Conservation (phyloP, 2,888 invertebrate genomes). For the Malthinus seriepunctatus region DNA sequence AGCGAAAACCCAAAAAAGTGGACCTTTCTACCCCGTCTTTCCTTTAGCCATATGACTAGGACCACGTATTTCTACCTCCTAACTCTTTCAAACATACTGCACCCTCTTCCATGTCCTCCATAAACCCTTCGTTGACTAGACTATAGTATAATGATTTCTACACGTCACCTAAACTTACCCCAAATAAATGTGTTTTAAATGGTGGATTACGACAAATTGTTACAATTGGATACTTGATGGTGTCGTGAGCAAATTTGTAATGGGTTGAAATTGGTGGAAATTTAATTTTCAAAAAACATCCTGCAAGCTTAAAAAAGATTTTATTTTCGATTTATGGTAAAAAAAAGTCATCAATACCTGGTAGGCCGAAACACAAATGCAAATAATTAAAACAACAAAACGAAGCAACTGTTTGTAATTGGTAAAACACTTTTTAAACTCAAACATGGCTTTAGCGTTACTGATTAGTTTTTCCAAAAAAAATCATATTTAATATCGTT, state of each 20-base stretch:
- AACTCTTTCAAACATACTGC: too few species aligned
- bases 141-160: too few species aligned
- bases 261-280: conserved; percentile 69
- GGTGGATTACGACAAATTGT: conserved; percentile 71
- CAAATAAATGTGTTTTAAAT: conserved; percentile 61
- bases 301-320: conserved; percentile 53
- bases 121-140: too few species aligned
- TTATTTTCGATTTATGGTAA: too few species aligned
- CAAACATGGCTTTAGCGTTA: neutral
- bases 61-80: too few species aligned
- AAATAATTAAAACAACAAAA: conserved; percentile 60
- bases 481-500: too few species aligned
- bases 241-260: conserved; percentile 67
- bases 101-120: too few species aligned
- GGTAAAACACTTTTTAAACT: conserved; percentile 50
- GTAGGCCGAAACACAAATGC: conserved; percentile 61
- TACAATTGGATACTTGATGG: conserved; percentile 68
- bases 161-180: conserved; percentile 55
- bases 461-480: too few species aligned
- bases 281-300: conserved; percentile 63
- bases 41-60: too few species aligned
- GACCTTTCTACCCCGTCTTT: too few species aligned
- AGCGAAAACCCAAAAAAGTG: too few species aligned
- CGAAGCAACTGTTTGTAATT: conserved; percentile 62
- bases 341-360: conserved; percentile 56